Evolutionary conservation across 2,113 vertebrate species (phyloP).

Genomic region (Labeo catla): DNA sequence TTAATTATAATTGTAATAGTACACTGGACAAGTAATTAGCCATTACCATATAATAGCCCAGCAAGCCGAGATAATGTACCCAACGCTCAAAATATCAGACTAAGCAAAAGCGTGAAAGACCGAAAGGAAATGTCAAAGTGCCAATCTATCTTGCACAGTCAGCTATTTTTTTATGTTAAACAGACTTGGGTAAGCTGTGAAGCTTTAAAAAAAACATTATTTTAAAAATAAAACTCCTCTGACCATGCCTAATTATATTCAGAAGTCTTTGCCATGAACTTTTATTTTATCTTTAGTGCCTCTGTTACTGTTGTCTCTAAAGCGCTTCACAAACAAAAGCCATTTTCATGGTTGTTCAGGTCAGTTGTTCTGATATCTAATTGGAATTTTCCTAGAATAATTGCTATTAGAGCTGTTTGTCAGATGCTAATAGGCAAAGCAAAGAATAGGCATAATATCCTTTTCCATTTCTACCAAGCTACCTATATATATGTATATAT

Average conservation of each 20-base stretch:
- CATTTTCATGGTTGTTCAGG: not conserved
- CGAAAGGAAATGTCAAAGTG: not conserved
- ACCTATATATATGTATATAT: no score
- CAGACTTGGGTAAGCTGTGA: not conserved
- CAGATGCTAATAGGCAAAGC: not conserved
- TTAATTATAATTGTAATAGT: not conserved
- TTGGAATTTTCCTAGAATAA: not conserved
- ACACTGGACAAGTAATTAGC: not conserved
- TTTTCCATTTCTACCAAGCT: not conserved
- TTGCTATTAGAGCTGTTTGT: not conserved
- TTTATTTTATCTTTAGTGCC: not conserved
- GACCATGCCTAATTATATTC: not conserved
- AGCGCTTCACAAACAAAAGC: not conserved
- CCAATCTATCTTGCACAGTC: not conserved
- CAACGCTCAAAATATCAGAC: not conserved
- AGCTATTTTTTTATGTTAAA: not conserved
- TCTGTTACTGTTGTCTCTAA: not conserved
- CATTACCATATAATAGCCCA: not conserved
- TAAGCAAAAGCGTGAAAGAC: not conserved
- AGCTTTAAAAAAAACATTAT: not conserved
- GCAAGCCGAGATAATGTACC: not conserved
- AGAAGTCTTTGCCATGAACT: not conserved
- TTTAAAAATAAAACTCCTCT: not conserved
- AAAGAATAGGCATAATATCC: not conserved
- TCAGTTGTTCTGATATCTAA: not conserved